A percentile compares a stretch with the other conserved stretches of the same genome.
phyloP scores from a whole-genome alignment of 2,888 invertebrate species.

The Epirrhoe tristata region DNA sequence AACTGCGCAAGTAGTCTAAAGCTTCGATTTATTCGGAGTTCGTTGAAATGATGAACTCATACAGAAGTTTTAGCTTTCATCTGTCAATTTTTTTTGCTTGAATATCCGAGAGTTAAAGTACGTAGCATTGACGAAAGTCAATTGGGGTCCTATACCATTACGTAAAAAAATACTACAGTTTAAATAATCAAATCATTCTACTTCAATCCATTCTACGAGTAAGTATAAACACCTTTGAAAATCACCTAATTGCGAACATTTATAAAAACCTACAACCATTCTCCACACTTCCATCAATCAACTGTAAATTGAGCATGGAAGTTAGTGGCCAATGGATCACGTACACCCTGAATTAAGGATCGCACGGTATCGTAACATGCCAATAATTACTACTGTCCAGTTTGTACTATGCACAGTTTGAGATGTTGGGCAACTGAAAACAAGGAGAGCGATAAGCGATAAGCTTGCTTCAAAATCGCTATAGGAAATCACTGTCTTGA shows the following conservation, averaged over 20 bases:
- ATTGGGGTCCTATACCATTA: too few relatives aligned
- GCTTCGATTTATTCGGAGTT: not conserved
- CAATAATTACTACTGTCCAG: slow-evolving; percentile 60
- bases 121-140: too few relatives aligned
- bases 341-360: slow-evolving; percentile 44
- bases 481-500: not conserved
- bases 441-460: slow-evolving; percentile 28
- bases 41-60: not conserved
- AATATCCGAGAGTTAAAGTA: too few relatives aligned
- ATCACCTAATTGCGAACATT: not conserved
- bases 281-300: slow-evolving; percentile 33
- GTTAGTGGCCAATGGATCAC: slow-evolving; percentile 34
- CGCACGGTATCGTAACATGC: slow-evolving; percentile 44
- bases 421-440: slow-evolving; percentile 19
- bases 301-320: slow-evolving; percentile 34
- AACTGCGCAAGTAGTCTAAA: too few relatives aligned
- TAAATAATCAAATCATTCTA: too few relatives aligned
- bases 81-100: too few relatives aligned
- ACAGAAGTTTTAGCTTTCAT: too few relatives aligned
- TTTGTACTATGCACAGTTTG: slow-evolving; percentile 67
- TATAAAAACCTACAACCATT: slow-evolving; percentile 1
- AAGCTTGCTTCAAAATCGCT: not conserved
- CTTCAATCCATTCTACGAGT: too few relatives aligned
- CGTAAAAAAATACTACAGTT: too few relatives aligned
- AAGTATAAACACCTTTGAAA: too few relatives aligned